These are phyloP conservation scores for Tetramorium alpestre DNA, from an alignment of 1,140 invertebrate genomes.

Conservation along the genomic window DNA sequence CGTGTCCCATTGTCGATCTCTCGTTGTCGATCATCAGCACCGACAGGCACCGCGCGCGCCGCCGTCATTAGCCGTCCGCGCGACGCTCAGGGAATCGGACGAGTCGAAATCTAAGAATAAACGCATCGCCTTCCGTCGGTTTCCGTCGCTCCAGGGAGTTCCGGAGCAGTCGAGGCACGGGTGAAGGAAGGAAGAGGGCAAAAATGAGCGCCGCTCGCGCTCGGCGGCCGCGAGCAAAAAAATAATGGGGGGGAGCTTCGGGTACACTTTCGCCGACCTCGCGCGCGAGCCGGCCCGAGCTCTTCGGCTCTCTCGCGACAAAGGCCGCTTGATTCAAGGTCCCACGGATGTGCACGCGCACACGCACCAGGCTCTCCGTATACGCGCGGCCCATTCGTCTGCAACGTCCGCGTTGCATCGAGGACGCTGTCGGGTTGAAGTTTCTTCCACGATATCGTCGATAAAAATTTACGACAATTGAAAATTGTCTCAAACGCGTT, in stretches of 20 bases:
- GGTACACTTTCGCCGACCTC: slow-evolving; percentile 86
- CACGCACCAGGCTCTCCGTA: slow-evolving; percentile 38
- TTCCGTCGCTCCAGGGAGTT: slow-evolving; percentile 54
- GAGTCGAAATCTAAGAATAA: slow-evolving; percentile 57
- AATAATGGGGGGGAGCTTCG: slow-evolving; percentile 81
- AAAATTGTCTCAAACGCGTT: neutral
- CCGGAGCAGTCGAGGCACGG: slow-evolving; percentile 50
- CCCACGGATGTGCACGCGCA: slow-evolving; percentile 79
- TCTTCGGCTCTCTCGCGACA: slow-evolving; percentile 83
- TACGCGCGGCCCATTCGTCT: slow-evolving; percentile 34
- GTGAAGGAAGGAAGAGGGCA: slow-evolving; percentile 61
- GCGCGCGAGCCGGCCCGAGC: slow-evolving; percentile 76
- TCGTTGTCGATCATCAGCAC: neutral
- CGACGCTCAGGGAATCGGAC: slow-evolving; percentile 1
- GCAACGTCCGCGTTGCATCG: slow-evolving; percentile 31
- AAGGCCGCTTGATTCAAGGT: slow-evolving; percentile 86
- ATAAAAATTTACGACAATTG: neutral
- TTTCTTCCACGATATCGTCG: slow-evolving; percentile 8
- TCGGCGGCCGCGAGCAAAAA: slow-evolving; percentile 59
- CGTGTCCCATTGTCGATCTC: neutral
- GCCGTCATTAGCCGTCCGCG: slow-evolving; percentile 18
- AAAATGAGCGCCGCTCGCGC: slow-evolving; percentile 63
- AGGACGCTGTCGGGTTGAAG: slow-evolving; percentile 21
- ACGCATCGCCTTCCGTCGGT: slow-evolving; percentile 36
- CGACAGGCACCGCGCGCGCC: no score